These are phyloP conservation scores for Dipodomys merriami DNA, from an alignment of 2,113 vertebrate species.

Conservation along the genomic window DNA sequence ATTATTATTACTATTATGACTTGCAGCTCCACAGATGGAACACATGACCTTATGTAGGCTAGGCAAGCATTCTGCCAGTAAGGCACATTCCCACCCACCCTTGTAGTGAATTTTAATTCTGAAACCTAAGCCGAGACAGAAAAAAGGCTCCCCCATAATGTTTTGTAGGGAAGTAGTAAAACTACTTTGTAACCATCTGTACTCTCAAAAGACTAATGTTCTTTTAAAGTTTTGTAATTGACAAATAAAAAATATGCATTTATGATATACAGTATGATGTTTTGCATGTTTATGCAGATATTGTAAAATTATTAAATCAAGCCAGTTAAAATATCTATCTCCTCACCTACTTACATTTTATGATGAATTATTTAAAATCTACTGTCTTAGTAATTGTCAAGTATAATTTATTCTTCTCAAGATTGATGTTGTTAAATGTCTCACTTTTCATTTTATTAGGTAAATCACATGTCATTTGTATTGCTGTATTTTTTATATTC, in stretches of 20 bases:
- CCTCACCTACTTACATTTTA: not conserved
- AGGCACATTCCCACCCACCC: not conserved
- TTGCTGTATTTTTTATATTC: conserved; percentile 32
- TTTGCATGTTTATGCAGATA: not conserved
- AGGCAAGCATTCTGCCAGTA: not conserved
- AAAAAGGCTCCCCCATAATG: not conserved
- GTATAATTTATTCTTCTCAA: not conserved
- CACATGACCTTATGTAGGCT: too few species aligned
- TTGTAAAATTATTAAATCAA: not conserved
- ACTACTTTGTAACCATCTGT: not conserved
- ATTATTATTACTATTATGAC: not conserved
- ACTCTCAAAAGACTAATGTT: not conserved
- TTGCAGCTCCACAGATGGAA: not conserved
- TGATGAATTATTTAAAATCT: not conserved
- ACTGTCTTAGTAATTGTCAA: not conserved
- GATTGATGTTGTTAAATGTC: not conserved
- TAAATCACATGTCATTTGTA: conserved; percentile 1
- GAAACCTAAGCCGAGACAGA: conserved; percentile 5
- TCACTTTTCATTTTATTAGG: conserved; percentile 47
- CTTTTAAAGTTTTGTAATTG: not conserved
- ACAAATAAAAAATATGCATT: not conserved
- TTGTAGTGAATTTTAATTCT: not conserved
- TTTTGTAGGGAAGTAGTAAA: not conserved
- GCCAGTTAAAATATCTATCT: not conserved
- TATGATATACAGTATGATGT: not conserved